Conservation (phyloP, 2,113 vertebrate species). For the Larimichthys polyactis region DNA sequence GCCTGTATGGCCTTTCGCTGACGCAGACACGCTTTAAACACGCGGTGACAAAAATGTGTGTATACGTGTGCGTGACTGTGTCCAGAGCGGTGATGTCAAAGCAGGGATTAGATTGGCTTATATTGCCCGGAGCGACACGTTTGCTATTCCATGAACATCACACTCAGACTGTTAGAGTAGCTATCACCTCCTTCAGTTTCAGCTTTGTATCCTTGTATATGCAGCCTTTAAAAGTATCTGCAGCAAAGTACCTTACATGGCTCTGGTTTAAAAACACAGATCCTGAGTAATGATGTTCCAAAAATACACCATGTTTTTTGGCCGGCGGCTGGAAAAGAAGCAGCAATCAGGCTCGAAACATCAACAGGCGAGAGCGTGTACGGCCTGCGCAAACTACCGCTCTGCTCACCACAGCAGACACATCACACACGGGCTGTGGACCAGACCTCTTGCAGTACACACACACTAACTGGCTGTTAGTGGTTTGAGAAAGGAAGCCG, state of each 20-base stretch:
- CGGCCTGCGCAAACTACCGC: slow-evolving; percentile 48
- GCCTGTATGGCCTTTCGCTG: slow-evolving; percentile 34
- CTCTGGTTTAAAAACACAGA: slow-evolving; percentile 29
- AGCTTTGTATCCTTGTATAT: slow-evolving; percentile 11
- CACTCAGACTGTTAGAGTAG: slow-evolving; percentile 56
- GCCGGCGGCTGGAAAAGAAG: slow-evolving; percentile 56
- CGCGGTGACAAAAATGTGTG: slow-evolving; percentile 32
- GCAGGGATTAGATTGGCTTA: slow-evolving; percentile 76
- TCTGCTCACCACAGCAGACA: slow-evolving; percentile 73
- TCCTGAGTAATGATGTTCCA: slow-evolving; percentile 55
- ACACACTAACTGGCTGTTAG: slow-evolving; percentile 78
- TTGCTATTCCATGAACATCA: slow-evolving; percentile 68
- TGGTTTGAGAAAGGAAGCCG: slow-evolving; percentile 73
- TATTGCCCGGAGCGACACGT: slow-evolving; percentile 70
- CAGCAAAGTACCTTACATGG: slow-evolving; percentile 27
- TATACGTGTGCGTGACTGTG: slow-evolving; percentile 15
- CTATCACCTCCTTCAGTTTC: slow-evolving; percentile 17
- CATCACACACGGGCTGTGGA: slow-evolving; percentile 75
- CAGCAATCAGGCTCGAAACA: slow-evolving; percentile 50
- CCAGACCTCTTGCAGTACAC: slow-evolving; percentile 74
- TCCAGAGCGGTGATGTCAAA: slow-evolving; percentile 72
- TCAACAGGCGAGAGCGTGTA: slow-evolving; percentile 63
- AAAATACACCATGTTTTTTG: slow-evolving; percentile 68
- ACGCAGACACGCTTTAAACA: slow-evolving; percentile 48
- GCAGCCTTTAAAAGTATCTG: slow-evolving; percentile 40